A percentile compares a stretch with the other conserved stretches of the same genome.
Evolutionary conservation across 2,888 invertebrate genomes (phyloP).

Genomic region (Caenorhabditis virilis): DNA sequence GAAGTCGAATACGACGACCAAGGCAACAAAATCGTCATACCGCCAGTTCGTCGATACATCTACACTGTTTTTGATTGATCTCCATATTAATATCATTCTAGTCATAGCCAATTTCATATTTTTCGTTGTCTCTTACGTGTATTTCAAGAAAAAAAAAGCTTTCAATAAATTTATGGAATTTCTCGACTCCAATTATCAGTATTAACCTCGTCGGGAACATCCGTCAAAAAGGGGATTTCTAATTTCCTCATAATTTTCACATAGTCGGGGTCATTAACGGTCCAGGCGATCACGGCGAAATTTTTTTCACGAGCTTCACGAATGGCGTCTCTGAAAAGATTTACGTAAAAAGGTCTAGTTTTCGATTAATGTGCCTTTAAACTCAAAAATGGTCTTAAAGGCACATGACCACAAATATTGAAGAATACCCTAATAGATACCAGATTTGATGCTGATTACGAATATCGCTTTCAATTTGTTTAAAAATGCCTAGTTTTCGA

Average conservation of each 20-base stretch:
- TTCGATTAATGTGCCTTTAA: too few species aligned
- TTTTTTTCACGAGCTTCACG: constrained; percentile 32
- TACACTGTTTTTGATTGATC: constrained; percentile 55
- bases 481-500: too few species aligned
- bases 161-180: too few species aligned
- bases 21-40: constrained; percentile 36
- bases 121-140: constrained; percentile 1
- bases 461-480: too few species aligned
- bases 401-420: too few species aligned
- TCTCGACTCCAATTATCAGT: constrained; percentile 1
- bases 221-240: constrained; percentile 44
- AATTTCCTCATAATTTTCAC: constrained; percentile 28
- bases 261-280: constrained; percentile 43
- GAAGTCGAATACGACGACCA: constrained; percentile 39
- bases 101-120: background rate
- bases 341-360: too few species aligned
- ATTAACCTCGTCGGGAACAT: constrained; percentile 21
- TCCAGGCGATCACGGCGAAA: constrained; percentile 42
- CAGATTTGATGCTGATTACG: too few species aligned
- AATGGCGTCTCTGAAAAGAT: constrained; percentile 21
- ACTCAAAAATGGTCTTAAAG: too few species aligned
- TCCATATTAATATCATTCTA: background rate
- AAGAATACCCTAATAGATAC: too few species aligned
- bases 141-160: too few species aligned
- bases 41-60: constrained; percentile 46